These are phyloP conservation scores for Pseudopleuronectes americanus DNA, from an alignment of 2,797 vertebrate species.

Conservation along the genomic window DNA sequence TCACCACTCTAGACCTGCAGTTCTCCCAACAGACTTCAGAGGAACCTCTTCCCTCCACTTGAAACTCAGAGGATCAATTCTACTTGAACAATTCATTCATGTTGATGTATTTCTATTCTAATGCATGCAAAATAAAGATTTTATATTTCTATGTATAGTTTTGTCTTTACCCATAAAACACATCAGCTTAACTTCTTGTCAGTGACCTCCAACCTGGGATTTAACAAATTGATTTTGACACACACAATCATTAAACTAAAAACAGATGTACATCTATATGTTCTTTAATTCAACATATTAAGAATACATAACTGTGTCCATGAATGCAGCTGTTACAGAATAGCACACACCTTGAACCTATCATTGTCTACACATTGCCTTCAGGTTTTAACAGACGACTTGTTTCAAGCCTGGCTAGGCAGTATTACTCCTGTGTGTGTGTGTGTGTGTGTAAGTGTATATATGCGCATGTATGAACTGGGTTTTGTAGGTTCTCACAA, in stretches of 20 bases:
- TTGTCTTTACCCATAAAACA: neutral
- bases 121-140: slow-evolving; percentile 28
- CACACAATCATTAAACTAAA: slow-evolving; percentile 26
- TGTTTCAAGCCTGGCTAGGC: slow-evolving; percentile 49
- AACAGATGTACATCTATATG: slow-evolving; percentile 57
- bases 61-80: slow-evolving; percentile 21
- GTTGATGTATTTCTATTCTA: neutral
- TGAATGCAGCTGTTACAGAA: slow-evolving; percentile 72
- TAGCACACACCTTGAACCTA: slow-evolving; percentile 66
- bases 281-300: slow-evolving; percentile 77
- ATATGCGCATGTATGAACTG: slow-evolving; percentile 43
- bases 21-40: slow-evolving; percentile 23
- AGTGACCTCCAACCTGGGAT: neutral
- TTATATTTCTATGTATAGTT: slow-evolving; percentile 5
- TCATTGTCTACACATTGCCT: slow-evolving; percentile 54
- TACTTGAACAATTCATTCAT: slow-evolving; percentile 3
- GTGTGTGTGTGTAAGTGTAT: slow-evolving; percentile 38
- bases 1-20: slow-evolving; percentile 65
- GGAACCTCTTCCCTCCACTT: slow-evolving; percentile 5
- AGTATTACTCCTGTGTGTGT: slow-evolving; percentile 44
- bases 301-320: slow-evolving; percentile 72
- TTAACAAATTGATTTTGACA: neutral
- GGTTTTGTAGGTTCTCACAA: slow-evolving; percentile 52
- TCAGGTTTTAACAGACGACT: slow-evolving; percentile 53
- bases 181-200: neutral